A percentile compares a stretch with the other conserved stretches of the same genome.
Conservation (phyloP, 2,888 invertebrate species). For the Chalcis sispes region DNA sequence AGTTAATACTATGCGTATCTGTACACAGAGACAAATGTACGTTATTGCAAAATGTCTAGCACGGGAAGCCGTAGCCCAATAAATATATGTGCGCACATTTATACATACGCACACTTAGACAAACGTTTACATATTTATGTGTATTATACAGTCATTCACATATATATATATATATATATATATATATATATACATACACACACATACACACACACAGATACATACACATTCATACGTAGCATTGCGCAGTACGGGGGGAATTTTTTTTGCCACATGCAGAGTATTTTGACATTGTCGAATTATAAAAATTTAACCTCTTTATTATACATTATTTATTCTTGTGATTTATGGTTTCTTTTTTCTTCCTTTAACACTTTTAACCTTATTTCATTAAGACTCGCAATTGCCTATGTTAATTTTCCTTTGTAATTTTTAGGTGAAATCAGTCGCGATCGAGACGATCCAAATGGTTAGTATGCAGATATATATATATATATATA, state of each 20-base stretch:
- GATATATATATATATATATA: not conserved
- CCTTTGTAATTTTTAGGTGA: constrained; percentile 72
- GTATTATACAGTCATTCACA: no score
- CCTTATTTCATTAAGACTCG: constrained; percentile 20
- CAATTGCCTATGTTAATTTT: not conserved
- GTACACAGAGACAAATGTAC: no score
- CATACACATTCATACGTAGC: constrained; percentile 57
- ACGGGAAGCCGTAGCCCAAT: no score
- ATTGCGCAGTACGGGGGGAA: constrained; percentile 66
- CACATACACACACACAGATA: constrained; percentile 13
- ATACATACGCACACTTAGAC: no score
- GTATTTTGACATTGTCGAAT: constrained; percentile 37
- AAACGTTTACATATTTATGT: no score
- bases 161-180: no score
- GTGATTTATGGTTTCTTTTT: no score
- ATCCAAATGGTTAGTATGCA: constrained; percentile 75
- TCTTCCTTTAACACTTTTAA: no score
- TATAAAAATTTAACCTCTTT: constrained; percentile 15
- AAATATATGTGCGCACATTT: no score
- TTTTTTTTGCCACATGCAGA: constrained; percentile 60
- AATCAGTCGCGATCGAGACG: constrained; percentile 76
- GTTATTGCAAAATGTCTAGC: no score
- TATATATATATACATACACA: no score
- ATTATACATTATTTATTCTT: constrained; percentile 21
- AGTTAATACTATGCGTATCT: no score